Evolutionary conservation across 2,113 vertebrate genomes (phyloP).

Genomic region (Dinomys branickii): DNA sequence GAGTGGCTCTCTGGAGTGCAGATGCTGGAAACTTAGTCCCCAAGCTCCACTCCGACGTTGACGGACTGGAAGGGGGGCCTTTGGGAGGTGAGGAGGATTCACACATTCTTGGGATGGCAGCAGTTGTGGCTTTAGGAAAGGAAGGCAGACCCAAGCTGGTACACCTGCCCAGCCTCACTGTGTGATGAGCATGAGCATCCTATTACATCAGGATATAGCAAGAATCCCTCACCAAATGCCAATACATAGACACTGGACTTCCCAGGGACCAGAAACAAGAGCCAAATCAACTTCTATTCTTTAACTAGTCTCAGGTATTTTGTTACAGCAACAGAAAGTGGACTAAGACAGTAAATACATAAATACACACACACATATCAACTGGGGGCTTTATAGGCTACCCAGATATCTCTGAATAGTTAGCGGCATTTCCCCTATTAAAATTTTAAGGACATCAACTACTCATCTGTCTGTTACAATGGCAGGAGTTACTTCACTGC

Average conservation of each 20-base stretch:
- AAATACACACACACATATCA: not conserved
- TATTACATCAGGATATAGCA: no score
- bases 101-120: not conserved
- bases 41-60: no score
- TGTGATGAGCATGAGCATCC: no score
- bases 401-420: not conserved
- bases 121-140: not conserved
- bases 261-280: not conserved
- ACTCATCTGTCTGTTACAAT: not conserved
- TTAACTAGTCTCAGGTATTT: not conserved
- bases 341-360: not conserved
- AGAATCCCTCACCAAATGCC: not conserved
- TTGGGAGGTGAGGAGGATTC: no score
- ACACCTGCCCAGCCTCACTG: no score
- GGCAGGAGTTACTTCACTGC: not conserved
- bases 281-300: not conserved
- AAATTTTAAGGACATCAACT: not conserved
- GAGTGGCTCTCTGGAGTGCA: not conserved
- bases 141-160: not conserved
- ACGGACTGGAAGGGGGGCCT: not conserved
- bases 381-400: not conserved
- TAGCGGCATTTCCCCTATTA: not conserved
- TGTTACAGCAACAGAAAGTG: not conserved
- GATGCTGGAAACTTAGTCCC: no score
- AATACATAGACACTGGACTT: not conserved